A percentile compares a stretch with the other conserved stretches of the same genome.
These are phyloP conservation scores for Polydrusus pterygomalis DNA, from an alignment of 2,888 invertebrate species.

Conservation along the genomic window DNA sequence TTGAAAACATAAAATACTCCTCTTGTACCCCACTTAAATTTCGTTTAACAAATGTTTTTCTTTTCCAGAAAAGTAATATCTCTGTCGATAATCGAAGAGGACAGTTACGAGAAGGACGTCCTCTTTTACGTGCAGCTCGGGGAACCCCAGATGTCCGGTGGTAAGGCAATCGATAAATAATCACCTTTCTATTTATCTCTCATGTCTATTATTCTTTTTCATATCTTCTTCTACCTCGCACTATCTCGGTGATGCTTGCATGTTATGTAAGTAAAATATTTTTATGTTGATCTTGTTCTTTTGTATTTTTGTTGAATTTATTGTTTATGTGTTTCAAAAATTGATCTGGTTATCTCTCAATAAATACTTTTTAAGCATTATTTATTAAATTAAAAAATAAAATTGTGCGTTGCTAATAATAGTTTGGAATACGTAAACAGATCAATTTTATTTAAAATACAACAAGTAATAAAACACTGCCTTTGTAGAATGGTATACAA, in stretches of 20 bases:
- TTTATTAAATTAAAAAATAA: too few relatives aligned
- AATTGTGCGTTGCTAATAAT: too few relatives aligned
- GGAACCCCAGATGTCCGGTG: conserved; percentile 90
- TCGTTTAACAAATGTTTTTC: conserved; percentile 29
- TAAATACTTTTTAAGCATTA: not conserved
- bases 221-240: conserved; percentile 66
- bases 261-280: conserved; percentile 71
- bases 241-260: conserved; percentile 69
- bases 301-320: conserved; percentile 28
- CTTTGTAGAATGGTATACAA: not conserved
- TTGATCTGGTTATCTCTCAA: conserved; percentile 14
- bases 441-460: conserved; percentile 2
- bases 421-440: not conserved
- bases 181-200: conserved; percentile 55
- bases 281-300: conserved; percentile 21
- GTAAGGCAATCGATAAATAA: conserved; percentile 75
- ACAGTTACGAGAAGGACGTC: conserved; percentile 98
- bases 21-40: too few relatives aligned
- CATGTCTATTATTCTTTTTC: conserved; percentile 62
- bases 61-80: conserved; percentile 89
- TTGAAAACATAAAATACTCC: too few relatives aligned
- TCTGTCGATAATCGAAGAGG: conserved; percentile 94
- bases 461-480: conserved; percentile 12
- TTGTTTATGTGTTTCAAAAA: conserved; percentile 17
- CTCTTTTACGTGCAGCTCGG: conserved; percentile 94